These are phyloP conservation scores for Seladonia tumulorum DNA, from an alignment of 2,888 invertebrate species.

Conservation along the genomic window DNA sequence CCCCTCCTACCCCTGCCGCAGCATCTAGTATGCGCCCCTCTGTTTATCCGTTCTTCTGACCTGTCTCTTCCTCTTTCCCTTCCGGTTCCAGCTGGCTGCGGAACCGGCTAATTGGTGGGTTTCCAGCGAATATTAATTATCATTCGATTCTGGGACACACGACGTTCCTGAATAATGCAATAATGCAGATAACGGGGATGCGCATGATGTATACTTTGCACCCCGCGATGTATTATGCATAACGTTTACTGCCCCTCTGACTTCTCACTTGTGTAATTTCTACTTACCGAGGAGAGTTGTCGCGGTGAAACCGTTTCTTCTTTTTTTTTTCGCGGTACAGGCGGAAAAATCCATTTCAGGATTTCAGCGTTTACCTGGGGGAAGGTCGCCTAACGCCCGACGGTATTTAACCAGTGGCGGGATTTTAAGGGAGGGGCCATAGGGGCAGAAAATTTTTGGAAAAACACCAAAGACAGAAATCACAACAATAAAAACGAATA, in stretches of 20 bases:
- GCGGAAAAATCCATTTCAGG: no score
- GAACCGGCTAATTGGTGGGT: slow-evolving; percentile 62
- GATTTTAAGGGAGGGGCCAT: no score
- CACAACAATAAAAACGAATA: no score
- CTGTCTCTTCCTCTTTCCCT: slow-evolving; percentile 12
- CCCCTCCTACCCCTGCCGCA: no score
- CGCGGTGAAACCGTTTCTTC: neutral
- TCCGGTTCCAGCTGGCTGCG: slow-evolving; percentile 21
- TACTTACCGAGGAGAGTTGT: neutral
- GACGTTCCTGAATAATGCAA: slow-evolving; percentile 52
- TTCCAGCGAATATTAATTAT: slow-evolving; percentile 66
- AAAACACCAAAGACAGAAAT: no score
- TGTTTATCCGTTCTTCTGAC: slow-evolving; percentile 4
- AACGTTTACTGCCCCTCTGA: slow-evolving; percentile 21
- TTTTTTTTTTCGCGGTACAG: neutral
- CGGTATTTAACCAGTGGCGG: no score
- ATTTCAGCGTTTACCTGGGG: no score
- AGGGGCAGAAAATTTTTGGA: no score
- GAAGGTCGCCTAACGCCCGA: no score
- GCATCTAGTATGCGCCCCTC: neutral
- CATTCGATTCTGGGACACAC: slow-evolving; percentile 52
- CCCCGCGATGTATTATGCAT: slow-evolving; percentile 39
- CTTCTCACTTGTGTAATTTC: slow-evolving; percentile 19
- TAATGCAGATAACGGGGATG: slow-evolving; percentile 45
- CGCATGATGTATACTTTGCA: slow-evolving; percentile 46